phyloP scores from a whole-genome alignment of 1,140 invertebrate species.

The Hycleus cichorii region DNA sequence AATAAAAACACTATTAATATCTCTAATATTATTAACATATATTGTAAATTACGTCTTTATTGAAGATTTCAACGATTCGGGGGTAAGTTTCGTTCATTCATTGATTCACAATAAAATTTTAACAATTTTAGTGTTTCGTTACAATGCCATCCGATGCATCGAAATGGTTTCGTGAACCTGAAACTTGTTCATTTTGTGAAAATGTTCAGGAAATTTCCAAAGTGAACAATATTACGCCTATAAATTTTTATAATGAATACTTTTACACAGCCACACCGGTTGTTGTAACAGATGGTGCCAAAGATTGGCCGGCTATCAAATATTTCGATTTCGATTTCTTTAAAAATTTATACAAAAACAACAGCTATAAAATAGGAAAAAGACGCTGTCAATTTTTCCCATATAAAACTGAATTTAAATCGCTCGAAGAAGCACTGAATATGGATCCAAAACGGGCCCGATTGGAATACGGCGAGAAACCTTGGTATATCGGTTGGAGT shows the following conservation, averaged over 20 bases:
- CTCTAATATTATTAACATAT: background rate
- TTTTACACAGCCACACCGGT: constrained; percentile 74
- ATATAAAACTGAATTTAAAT: constrained; percentile 78
- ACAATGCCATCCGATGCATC: constrained; percentile 50
- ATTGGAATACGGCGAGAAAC: constrained; percentile 53
- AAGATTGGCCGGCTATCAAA: constrained; percentile 67
- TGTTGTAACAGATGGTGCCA: constrained; percentile 73
- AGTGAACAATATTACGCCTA: constrained; percentile 54
- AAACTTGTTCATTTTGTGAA: constrained; percentile 66
- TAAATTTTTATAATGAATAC: constrained; percentile 58
- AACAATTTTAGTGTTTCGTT: constrained; percentile 49
- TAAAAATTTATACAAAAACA: constrained; percentile 60
- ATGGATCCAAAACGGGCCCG: constrained; percentile 63
- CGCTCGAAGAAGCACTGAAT: constrained; percentile 68
- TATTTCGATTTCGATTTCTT: constrained; percentile 72
- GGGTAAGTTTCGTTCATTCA: background rate
- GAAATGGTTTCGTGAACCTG: constrained; percentile 62
- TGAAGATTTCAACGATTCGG: background rate
- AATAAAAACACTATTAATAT: background rate
- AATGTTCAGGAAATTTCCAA: constrained; percentile 55
- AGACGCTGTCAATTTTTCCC: constrained; percentile 83
- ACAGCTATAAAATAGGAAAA: constrained; percentile 45
- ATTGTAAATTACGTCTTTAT: background rate
- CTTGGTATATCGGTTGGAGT: constrained; percentile 93
- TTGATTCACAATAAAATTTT: background rate